phyloP scores from a whole-genome alignment of 2,113 vertebrate species.

The Elephas maximus region DNA sequence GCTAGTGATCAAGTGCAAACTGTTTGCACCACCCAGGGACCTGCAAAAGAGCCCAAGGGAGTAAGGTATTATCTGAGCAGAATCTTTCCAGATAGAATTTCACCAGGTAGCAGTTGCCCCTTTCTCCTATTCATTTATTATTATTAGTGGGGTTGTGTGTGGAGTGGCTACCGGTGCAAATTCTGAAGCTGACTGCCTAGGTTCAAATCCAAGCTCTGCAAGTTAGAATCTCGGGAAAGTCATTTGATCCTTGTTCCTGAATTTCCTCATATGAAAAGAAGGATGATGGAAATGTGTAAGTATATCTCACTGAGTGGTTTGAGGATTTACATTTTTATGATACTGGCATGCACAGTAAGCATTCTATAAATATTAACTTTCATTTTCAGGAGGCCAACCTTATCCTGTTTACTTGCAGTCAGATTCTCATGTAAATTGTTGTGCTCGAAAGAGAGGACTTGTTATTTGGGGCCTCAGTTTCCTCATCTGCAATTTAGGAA shows the following conservation, averaged over 20 bases:
- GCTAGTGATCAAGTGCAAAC: no score
- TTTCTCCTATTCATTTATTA: not conserved
- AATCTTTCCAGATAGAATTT: not conserved
- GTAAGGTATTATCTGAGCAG: not conserved
- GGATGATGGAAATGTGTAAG: conserved; percentile 31
- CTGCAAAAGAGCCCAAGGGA: not conserved
- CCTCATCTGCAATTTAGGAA: conserved; percentile 31
- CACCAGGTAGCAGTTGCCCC: not conserved
- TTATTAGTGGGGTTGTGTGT: not conserved
- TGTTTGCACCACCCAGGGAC: not conserved
- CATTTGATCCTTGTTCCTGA: not conserved
- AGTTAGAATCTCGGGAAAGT: not conserved
- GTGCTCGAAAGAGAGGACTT: not conserved
- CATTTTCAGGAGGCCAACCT: not conserved
- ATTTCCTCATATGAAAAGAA: conserved; percentile 26
- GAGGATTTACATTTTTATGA: conserved; percentile 24
- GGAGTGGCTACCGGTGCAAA: not conserved
- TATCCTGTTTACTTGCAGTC: not conserved
- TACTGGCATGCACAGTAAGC: not conserved
- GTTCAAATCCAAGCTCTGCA: conserved; percentile 35
- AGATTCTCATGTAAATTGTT: not conserved
- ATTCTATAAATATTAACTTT: conserved; percentile 52
- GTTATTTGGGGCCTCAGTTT: not conserved
- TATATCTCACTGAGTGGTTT: not conserved
- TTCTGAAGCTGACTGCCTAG: not conserved